Conservation (phyloP, 2,797 vertebrate genomes). For the Euphonia xanthogaster region DNA sequence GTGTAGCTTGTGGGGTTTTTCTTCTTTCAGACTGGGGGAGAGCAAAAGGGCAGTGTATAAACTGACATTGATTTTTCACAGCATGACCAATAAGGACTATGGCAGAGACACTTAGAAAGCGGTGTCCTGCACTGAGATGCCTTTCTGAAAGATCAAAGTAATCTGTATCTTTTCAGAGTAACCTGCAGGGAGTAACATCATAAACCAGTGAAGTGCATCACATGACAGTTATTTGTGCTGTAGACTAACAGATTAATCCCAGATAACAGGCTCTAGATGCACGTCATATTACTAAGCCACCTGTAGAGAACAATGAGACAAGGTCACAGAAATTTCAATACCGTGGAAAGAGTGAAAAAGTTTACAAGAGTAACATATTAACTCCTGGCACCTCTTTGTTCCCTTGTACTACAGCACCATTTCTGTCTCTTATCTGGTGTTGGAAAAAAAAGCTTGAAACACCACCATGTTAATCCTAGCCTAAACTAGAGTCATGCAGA, state of each 20-base stretch:
- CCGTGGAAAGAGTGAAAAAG: neutral
- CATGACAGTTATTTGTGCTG: neutral
- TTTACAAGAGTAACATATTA: neutral
- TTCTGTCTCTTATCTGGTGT: neutral
- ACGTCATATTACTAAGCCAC: neutral
- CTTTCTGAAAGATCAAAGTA: conserved; percentile 34
- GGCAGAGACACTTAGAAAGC: neutral
- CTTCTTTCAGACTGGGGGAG: neutral
- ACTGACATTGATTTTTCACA: conserved; percentile 5
- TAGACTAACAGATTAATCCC: conserved; percentile 37
- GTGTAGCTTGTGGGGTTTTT: neutral
- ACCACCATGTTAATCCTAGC: neutral
- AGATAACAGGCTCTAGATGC: conserved; percentile 20
- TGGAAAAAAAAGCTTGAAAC: neutral
- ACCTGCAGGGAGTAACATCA: conserved; percentile 17
- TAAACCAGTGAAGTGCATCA: conserved; percentile 29
- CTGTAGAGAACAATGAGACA: neutral
- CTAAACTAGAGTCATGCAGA: neutral
- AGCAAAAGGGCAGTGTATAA: neutral
- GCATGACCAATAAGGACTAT: neutral
- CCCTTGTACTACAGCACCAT: neutral
- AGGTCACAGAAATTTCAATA: neutral
- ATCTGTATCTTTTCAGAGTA: conserved; percentile 40
- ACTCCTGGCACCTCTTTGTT: neutral
- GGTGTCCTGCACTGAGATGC: neutral